phyloP scores from a whole-genome alignment of 2,113 vertebrate genomes.

The Falco punctatus region DNA sequence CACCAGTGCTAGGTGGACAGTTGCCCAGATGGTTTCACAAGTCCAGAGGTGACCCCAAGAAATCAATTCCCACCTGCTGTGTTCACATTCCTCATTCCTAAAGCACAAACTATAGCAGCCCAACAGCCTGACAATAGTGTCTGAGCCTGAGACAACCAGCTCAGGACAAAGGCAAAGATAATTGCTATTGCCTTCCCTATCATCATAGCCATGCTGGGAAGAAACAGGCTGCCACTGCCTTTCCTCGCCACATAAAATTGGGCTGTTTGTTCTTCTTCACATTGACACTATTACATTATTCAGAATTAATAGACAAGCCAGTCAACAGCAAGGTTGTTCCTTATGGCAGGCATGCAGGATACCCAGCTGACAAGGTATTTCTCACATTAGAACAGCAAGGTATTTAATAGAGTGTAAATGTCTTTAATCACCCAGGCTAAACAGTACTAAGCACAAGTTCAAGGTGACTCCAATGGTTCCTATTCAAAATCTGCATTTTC shows the following conservation, averaged over 20 bases:
- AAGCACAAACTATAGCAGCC: background rate
- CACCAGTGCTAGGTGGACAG: background rate
- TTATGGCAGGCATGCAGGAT: background rate
- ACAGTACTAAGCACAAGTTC: conserved; percentile 33
- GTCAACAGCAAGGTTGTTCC: background rate
- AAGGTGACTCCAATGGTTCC: conserved; percentile 69
- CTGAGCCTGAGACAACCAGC: background rate
- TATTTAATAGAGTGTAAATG: conserved; percentile 64
- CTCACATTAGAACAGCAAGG: conserved; percentile 17
- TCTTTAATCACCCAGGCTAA: conserved; percentile 65
- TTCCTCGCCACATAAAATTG: background rate
- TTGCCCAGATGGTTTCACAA: background rate
- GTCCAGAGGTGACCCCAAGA: background rate
- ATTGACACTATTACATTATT: background rate
- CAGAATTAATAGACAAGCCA: background rate
- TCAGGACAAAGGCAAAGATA: background rate
- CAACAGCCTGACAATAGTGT: background rate
- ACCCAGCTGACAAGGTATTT: conserved; percentile 26
- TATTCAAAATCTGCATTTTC: conserved; percentile 65
- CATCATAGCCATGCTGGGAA: background rate
- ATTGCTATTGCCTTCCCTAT: background rate
- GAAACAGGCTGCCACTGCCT: background rate
- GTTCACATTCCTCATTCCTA: background rate
- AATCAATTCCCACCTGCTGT: background rate
- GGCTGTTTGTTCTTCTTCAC: background rate